Base-by-base conservation (phyloP, 2,797 vertebrate species). In the Discoglossus pictus region DNA sequence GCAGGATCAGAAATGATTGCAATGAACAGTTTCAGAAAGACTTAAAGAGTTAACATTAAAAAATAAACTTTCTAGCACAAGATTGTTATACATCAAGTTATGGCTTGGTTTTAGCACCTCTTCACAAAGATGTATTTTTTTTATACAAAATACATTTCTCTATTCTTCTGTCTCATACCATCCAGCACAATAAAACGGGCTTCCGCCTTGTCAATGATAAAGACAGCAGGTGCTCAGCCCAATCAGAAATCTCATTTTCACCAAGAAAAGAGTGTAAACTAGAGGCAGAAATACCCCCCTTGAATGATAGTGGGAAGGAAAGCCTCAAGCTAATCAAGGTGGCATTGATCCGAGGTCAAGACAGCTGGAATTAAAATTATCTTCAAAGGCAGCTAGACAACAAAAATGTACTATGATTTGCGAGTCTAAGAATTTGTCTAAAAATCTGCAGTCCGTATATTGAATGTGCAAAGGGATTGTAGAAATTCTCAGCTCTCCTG, bases 231-330 rank as follows among this genome's bases (percentile, higher is more conserved):
- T 53, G 67, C 52, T 71, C 31, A 35, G 65, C 59, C 75, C 77
- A 76, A 70, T 77, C 74, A 80, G 78, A 78, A 83, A 84, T 83
- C 75, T 79, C 73, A 82, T 83, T 84, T 78, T 72, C 81, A 83
- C 80, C 58, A 58, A 61, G 63, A 68, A 67, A 64, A 80, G 73
- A 65, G 78, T 82, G 80, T 66, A 81, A 82, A 84, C 78, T 83
- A 76, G 58, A 55, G 56, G 66, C 69, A 65, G 74, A 46, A 68
- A 38, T 68, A 46, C 68, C 68, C 68, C 68, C 68, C 60, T n/a
- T 51, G 68, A 64, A 64, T 47, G 65, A 51, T 51, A 64, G 34
- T 47, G 65, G 60, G 34, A 68, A 63, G 64, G 59, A 67, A 63
- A 47, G 65, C 68, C 60, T 72, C 52, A 60, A 65, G 69, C 61